Conservation (phyloP, 2,888 invertebrate species). For the Oscheius onirici region DNA sequence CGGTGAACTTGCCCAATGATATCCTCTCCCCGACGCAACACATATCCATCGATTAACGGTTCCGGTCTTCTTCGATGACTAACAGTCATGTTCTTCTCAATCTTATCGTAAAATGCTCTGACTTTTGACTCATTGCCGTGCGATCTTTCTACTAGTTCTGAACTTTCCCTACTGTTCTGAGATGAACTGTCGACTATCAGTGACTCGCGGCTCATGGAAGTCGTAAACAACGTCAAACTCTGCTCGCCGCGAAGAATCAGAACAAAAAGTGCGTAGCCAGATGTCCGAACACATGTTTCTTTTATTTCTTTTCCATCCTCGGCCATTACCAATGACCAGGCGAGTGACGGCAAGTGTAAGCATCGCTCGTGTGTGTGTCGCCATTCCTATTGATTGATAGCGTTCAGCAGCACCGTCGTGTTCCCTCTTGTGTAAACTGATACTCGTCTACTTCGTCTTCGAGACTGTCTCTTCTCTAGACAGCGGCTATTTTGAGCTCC, state of each 20-base stretch:
- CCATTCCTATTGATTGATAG: constrained; percentile 35
- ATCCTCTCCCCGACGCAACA: not conserved
- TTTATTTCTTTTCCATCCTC: not conserved
- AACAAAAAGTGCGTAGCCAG: not conserved
- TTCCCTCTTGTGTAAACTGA: constrained; percentile 26
- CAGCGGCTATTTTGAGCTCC: not conserved
- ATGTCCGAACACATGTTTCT: too few species aligned
- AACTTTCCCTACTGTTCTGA: too few species aligned
- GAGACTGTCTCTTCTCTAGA: constrained; percentile 2
- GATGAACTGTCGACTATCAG: too few species aligned
- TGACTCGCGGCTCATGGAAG: too few species aligned
- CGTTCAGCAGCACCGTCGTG: constrained; percentile 23
- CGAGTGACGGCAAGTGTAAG: constrained; percentile 22
- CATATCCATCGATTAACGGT: constrained; percentile 2
- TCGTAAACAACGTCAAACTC: not conserved
- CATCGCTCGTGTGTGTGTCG: constrained; percentile 28
- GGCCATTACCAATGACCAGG: not conserved
- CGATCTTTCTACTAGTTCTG: too few species aligned
- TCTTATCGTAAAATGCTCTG: not conserved
- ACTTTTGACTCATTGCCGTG: constrained; percentile 6
- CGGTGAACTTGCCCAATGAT: constrained; percentile 6
- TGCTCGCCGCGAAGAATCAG: not conserved
- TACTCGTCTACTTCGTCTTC: constrained; percentile 2
- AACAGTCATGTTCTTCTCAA: not conserved
- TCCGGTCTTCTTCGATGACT: not conserved